Evolutionary conservation across 2,113 vertebrate genomes (phyloP).

Genomic region (Lonchura striata): DNA sequence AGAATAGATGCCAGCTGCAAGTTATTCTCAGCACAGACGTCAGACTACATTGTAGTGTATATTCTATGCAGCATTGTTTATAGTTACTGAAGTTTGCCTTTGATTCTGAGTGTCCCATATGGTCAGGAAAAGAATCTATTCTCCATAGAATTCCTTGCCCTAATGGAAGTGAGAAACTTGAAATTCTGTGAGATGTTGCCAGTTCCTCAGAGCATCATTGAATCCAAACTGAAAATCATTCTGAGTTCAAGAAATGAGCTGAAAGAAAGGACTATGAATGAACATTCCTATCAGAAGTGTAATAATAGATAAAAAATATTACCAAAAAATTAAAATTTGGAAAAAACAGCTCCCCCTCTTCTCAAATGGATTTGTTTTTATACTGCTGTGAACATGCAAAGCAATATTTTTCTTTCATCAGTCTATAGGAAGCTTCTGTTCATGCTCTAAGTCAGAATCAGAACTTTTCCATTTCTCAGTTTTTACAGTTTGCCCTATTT

Average conservation of each 20-base stretch:
- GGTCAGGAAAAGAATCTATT: constrained; percentile 12
- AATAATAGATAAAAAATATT: neutral
- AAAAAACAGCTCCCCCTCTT: neutral
- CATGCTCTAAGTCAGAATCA: neutral
- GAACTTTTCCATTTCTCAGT: neutral
- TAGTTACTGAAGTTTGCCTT: constrained; percentile 37
- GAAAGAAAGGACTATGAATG: neutral
- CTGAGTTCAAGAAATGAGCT: neutral
- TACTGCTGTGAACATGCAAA: neutral
- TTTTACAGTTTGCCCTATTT: neutral
- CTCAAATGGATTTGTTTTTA: neutral
- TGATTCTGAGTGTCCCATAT: constrained; percentile 42
- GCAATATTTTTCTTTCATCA: neutral
- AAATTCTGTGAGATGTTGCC: neutral
- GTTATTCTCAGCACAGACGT: constrained; percentile 63
- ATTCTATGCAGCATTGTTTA: constrained; percentile 45
- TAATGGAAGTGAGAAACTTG: neutral
- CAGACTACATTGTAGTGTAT: constrained; percentile 13
- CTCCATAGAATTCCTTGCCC: neutral
- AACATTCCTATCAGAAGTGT: neutral
- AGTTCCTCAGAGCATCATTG: neutral
- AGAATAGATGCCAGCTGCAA: constrained; percentile 67
- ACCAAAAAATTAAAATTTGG: neutral
- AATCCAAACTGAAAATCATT: neutral
- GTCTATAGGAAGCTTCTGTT: neutral